phyloP scores from a whole-genome alignment of 30 jellyfish, hydroid and myxozoan species.

The Turritopsis dohrnii region DNA sequence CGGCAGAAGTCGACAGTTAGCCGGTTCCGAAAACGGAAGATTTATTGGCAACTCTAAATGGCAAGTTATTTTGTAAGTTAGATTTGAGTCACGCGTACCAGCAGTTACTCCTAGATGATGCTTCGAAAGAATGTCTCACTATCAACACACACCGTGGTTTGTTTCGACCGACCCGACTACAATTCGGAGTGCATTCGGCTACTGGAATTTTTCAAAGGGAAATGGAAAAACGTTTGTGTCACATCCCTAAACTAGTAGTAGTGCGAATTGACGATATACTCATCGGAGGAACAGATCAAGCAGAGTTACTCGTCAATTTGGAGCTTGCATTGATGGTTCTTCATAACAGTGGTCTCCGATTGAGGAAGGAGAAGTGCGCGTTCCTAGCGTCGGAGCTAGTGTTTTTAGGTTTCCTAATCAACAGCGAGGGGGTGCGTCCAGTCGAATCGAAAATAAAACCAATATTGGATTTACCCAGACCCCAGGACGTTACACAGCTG shows the following conservation, averaged over 20 bases:
- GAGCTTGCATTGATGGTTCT: slow-evolving; percentile 21
- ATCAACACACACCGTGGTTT: slow-evolving; percentile 56
- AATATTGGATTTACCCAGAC: slow-evolving; percentile 29
- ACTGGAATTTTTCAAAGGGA: slow-evolving; percentile 43
- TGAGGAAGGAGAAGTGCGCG: slow-evolving; percentile 35
- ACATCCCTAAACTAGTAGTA: slow-evolving; percentile 20
- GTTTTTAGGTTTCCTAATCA: slow-evolving; percentile 28
- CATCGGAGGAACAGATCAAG: slow-evolving; percentile 12
- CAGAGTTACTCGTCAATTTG: slow-evolving; percentile 18
- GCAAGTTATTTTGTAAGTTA: slow-evolving; percentile 40
- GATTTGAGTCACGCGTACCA: slow-evolving; percentile 59
- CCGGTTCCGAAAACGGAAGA: slow-evolving; percentile 49
- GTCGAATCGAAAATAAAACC: slow-evolving; percentile 29
- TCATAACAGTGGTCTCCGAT: slow-evolving; percentile 26
- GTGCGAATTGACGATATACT: slow-evolving; percentile 44
- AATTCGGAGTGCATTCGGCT: slow-evolving; percentile 48
- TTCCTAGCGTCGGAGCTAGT: slow-evolving; percentile 39
- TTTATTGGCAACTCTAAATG: slow-evolving; percentile 32
- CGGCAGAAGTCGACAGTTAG: slow-evolving; percentile 40
- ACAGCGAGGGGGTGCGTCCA: slow-evolving; percentile 36
- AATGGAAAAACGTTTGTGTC: slow-evolving; percentile 33
- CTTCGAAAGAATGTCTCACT: slow-evolving; percentile 21
- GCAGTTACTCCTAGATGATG: slow-evolving; percentile 42
- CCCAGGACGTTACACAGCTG: slow-evolving; percentile 35
- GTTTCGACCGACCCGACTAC: slow-evolving; percentile 30